Evolutionary conservation across 2,797 vertebrate genomes (phyloP).

Genomic region (Falco peregrinus): DNA sequence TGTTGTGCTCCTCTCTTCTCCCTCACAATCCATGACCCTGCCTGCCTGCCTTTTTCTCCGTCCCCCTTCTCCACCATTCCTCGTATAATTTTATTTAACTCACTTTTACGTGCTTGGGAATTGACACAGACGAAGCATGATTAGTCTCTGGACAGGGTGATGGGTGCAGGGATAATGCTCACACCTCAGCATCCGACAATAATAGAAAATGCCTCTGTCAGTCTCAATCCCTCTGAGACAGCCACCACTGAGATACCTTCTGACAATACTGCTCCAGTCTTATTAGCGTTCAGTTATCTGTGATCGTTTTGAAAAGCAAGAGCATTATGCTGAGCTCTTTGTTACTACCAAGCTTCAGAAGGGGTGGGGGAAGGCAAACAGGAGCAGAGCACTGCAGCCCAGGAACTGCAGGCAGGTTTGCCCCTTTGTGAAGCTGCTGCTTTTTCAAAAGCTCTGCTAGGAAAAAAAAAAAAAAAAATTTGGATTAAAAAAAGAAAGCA

Average conservation of each 20-base stretch:
- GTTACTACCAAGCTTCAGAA: conserved; percentile 16
- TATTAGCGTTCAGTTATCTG: conserved; percentile 52
- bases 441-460: background rate
- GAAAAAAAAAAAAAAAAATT: background rate
- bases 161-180: conserved; percentile 30
- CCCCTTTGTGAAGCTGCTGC: conserved; percentile 27
- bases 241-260: conserved; percentile 47
- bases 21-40: background rate
- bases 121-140: conserved; percentile 2
- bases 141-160: conserved; percentile 12
- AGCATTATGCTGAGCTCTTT: conserved; percentile 58
- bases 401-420: background rate
- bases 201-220: conserved; percentile 67
- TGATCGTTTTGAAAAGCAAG: conserved; percentile 63
- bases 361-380: conserved; percentile 27
- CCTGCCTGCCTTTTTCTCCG: background rate
- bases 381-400: background rate
- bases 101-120: background rate
- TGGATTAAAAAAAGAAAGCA: background rate
- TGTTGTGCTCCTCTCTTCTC: background rate
- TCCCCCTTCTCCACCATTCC: background rate
- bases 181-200: conserved; percentile 55
- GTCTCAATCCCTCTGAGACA: conserved; percentile 3
- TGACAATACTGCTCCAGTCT: conserved; percentile 67
- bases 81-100: background rate